Evolutionary conservation across 2,113 vertebrate species (phyloP).

Genomic region (Notechis scutatus): DNA sequence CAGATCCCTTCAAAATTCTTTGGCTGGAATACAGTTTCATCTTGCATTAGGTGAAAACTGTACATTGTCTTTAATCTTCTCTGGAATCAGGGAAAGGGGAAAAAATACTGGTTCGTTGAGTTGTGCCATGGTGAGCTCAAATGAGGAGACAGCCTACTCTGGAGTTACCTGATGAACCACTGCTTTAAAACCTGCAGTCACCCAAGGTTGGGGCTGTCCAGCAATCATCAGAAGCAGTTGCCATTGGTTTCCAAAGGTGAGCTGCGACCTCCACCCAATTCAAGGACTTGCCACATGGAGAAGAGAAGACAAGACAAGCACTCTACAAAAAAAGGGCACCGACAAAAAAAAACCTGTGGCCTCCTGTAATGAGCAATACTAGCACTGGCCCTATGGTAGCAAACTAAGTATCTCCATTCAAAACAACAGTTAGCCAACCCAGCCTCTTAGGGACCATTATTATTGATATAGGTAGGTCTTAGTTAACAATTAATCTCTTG

Average conservation of each 20-base stretch:
- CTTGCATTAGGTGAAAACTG: not conserved
- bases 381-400: not conserved
- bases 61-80: not conserved
- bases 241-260: not conserved
- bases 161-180: not conserved
- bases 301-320: not conserved
- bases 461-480: not conserved
- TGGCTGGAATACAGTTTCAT: not conserved
- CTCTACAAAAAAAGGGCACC: not conserved
- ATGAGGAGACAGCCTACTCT: not conserved
- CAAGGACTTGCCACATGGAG: not conserved
- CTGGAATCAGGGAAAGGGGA: not conserved
- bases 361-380: not conserved
- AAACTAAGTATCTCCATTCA: not conserved
- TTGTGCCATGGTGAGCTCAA: not conserved
- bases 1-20: not conserved
- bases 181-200: not conserved
- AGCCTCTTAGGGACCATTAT: not conserved
- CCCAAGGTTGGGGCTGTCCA: not conserved
- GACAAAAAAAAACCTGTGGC: not conserved
- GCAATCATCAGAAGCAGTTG: not conserved
- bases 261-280: not conserved
- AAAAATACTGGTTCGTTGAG: not conserved
- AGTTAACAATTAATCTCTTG: not conserved
- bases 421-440: not conserved